Percentiles rank a stretch among this genome's conserved stretches.
Conservation (phyloP, 1,140 invertebrate genomes). For the Argopecten irradians region DNA sequence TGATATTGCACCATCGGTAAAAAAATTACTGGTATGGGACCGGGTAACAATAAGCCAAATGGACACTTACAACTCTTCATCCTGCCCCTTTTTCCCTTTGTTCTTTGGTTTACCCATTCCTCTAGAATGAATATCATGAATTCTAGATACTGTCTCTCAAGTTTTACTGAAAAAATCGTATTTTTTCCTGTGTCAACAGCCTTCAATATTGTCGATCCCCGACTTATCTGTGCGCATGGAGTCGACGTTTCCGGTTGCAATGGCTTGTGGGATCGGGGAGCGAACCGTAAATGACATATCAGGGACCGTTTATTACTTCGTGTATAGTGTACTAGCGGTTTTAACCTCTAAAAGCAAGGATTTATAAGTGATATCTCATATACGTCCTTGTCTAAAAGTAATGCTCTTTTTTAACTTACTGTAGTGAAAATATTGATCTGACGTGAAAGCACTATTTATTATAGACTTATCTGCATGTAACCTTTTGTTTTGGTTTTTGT, state of each 20-base stretch:
- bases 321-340: too few species aligned
- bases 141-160: constrained; percentile 21
- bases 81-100: constrained; percentile 53
- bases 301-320: not conserved
- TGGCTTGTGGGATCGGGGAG: not conserved
- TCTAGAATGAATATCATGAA: not conserved
- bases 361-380: too few species aligned
- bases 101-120: constrained; percentile 60
- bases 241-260: constrained; percentile 20
- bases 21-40: not conserved
- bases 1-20: not conserved
- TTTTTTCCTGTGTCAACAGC: not conserved
- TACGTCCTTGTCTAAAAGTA: too few species aligned
- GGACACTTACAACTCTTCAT: constrained; percentile 59
- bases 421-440: too few species aligned
- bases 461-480: too few species aligned
- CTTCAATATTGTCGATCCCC: not conserved
- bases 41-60: not conserved
- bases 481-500: too few species aligned
- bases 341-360: too few species aligned
- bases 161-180: not conserved
- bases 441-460: too few species aligned
- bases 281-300: not conserved
- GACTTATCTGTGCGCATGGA: not conserved
- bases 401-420: too few species aligned